Evolutionary conservation across 2,113 vertebrate species (phyloP).

Genomic region (Triplophysa siluroides): DNA sequence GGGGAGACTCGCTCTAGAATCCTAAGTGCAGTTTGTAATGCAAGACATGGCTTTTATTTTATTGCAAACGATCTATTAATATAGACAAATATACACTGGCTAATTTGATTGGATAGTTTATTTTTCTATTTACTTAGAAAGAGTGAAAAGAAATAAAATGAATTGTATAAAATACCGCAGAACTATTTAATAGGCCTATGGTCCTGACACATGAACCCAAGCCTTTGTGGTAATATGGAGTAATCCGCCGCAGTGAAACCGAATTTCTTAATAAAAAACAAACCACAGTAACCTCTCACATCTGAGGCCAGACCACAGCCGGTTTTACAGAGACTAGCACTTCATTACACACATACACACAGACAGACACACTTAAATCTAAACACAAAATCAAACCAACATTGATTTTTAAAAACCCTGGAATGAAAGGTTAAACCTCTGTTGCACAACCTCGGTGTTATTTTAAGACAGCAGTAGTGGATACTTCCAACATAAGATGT

Average conservation of each 20-base stretch:
- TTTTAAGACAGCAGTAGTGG: not conserved
- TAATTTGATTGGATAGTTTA: no score
- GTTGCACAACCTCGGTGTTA: not conserved
- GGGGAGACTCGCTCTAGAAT: no score
- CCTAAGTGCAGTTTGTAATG: no score
- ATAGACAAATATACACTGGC: no score
- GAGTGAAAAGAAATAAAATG: not conserved
- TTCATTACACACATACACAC: conserved; percentile 28
- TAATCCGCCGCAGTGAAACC: not conserved
- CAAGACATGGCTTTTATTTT: no score
- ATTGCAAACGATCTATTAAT: no score
- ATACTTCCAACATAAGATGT: not conserved
- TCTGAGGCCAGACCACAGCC: conserved; percentile 24
- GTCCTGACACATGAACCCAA: conserved; percentile 20
- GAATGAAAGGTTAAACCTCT: no score
- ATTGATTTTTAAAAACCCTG: no score
- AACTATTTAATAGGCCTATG: conserved; percentile 17
- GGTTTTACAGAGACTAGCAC: conserved; percentile 9
- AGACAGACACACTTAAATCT: not conserved
- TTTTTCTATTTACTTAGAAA: not conserved
- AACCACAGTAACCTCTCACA: conserved; percentile 32
- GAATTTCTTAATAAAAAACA: conserved; percentile 21
- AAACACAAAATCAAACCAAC: no score
- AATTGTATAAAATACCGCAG: not conserved
- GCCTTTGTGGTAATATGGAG: conserved; percentile 12